Base-by-base conservation (phyloP, 2,888 invertebrate species). In the Subacronicta megacephala region DNA sequence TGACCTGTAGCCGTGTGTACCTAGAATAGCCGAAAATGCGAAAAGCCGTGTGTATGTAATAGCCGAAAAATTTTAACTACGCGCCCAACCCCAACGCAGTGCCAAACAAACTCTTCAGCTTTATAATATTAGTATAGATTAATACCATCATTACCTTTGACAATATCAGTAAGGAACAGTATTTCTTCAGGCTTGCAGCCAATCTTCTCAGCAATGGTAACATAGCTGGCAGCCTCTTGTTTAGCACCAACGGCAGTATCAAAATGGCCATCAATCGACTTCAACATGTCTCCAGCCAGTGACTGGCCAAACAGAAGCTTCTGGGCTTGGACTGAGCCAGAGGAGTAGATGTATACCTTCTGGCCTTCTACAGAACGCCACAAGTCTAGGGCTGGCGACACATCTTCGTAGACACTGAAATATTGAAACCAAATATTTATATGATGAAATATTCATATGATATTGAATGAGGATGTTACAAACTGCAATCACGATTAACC, bases 321-420 rank as follows among this genome's bases (percentile, higher is more conserved):
- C 87, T 99, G 99, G 12, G 99, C 97, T 77, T 97, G 96, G 0
- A 98, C 96, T 52, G 98, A 98, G 42, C 99, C 99, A 20, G 98
- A 98, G 0, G 99, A 99, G 88, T 98, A 99, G 62, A 99, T 96
- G 82, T 96, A 98, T 44, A 99, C 93, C 70, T 92, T 93, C 61
- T 95, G 95, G 31, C 95, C 95, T 10, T 96, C 97, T 12, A 94
- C 89, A 3, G 95, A 93, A 3, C 95, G 95, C 97, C 98, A 97
- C 58, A 95, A 90, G 80, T 97, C 95, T 42, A 99, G 94, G 1
- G 97, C 96, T 13, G 95, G 93, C 0, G 96, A 95, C 0, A 99
- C 98, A 90, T 99, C 99, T 9, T 97, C 95, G 85, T 97, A 99
- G 23, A 99, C 95, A 86, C 99, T 99, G 90, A 44, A 95, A 95